Evolutionary conservation across 2,113 vertebrate species (phyloP), one percentile per base, ranked within the genome.

Genomic region (Echinops telfairi): DNA sequence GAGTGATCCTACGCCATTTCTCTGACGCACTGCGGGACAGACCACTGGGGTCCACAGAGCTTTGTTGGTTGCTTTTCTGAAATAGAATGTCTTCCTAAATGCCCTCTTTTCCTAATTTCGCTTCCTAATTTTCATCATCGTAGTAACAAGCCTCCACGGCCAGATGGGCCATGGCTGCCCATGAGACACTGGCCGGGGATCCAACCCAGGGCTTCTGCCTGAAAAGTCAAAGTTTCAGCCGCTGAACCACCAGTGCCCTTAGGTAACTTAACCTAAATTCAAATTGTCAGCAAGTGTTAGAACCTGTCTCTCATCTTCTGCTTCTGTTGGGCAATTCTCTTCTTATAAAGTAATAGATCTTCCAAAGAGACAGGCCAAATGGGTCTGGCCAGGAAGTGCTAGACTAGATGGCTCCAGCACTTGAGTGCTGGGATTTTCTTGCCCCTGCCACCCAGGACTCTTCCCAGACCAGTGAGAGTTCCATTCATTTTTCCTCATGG

Each of bases 301-400:
- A 77, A 38, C 4, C 86, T 68, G 29, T 12, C n/a, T 76, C 76
- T 76, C 25, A 38, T 71, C 57, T 73, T 58, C 82, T 27, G 64
- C 22, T 76, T 91, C 66, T 76, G 25, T 82, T 80, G 90, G 36
- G 77, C 57, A 86, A 71, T 70, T 71, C 2, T 47, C 40, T 62
- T 25, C 60, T 71, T 77, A 27, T 40, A 82, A 71, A 82, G 70
- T 84, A 36, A 87, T 10, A 89, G 75, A 20, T 27, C 78, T 93
- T 80, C 27, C 15, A 57, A 88, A 90, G 86, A 82, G 76, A 71
- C 33, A 58, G 23, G 11, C 25, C 76, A 43, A 53, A 53, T 79
- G 29, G 16, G 60, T 20, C 60, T 20, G 40, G 71, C 23, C 92
- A 53, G 43, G 81, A n/a, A 79, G 47, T 83, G 58, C 80, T 80